Evolutionary conservation across 2,888 invertebrate genomes (phyloP), one percentile per base, ranked within the genome.

Genomic region (Diogma glabrata): DNA sequence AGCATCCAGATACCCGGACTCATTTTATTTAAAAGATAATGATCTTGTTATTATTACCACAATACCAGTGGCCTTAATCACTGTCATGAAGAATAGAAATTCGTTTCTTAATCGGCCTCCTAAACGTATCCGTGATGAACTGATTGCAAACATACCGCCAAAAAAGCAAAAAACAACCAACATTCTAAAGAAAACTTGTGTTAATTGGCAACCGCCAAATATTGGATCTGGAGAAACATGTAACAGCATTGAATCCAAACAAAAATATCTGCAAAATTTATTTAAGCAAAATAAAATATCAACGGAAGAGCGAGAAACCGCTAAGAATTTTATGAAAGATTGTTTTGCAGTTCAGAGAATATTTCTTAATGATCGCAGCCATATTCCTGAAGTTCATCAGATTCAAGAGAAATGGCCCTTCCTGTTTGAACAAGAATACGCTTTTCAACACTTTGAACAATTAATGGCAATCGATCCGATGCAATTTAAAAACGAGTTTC

Each of bases 1-100:
- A 17, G 36, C 36, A 36, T 36, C 36, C 16, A 36, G 16, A 36
- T 36, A 36, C 9, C 16, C 36, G 16, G 16, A 36, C 17, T 36
- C 36, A 36, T 36, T 36, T 36, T 36, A 36, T 36, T 36, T 36
- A n/a, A 36, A 36, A 36, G 36, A 36, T 36, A 36, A 36, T 36
- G 36, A 36, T 14, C 36, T 17, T 6, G 36, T 36, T 4, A 36
- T 36, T 36, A 36, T 36, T 36, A 36, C 36, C 16, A 36, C 36
- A 14, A 36, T 36, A 36, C 16, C 36, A 36, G 36, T 36, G 7
- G 14, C 14, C 3, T 9, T 36, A 9, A 36, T 36, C 14, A 36
- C 36, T 36, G 17, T 36, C 3, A 38, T 38, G 38, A 38, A 38
- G n/a, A 38, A 38, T 38, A 38, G 38, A 17, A 38, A 38, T 38